Evolutionary conservation across 2,888 invertebrate genomes (phyloP), one percentile per base, ranked within the genome.

Genomic region (Eutolmus rufibarbis): DNA sequence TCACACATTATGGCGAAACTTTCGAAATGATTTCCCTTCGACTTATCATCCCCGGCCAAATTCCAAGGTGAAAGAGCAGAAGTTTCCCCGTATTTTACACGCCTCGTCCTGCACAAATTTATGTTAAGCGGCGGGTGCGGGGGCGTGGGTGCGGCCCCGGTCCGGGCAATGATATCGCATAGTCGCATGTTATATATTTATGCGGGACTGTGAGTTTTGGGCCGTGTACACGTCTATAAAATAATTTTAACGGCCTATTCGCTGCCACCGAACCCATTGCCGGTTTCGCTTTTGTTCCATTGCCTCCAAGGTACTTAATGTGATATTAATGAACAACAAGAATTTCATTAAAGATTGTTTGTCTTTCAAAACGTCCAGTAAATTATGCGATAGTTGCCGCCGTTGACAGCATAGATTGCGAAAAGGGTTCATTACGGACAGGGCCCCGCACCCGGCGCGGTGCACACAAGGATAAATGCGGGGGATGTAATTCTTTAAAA

Each of bases 251-350:
- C 76, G 86, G 86, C 86, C 76, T 86, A 86, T 86, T 86, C 76
- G 86, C 51, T 56, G 34, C 86, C 76, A 86, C 76, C 86, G 74
- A 34, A 46, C 43, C 19, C 34, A 46, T 86, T 37, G 66, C 57
- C 12, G 34, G 56, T 2, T 66, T 28, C 37, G 46, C 76, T 51
- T 76, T 51, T 51, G 56, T 86, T 31, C 51, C 31, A 51, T 76
- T 76, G 51, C 74, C 76, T 76, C 76, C 4, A 51, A 86, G 76
- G 88, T 89, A 90, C 90, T 91, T 94, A 94, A 94, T 94, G 94
- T 93, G 94, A 94, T 94, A 94, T 94, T 94, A 94, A 94, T 94
- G 94, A 94, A 94, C 94, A 94, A 93, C 94, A 94, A 94, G 94
- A 94, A 94, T 94, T 94, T 94, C 94, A 94, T 94, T 94, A 94